These are phyloP conservation scores for Poecilia wingei DNA, from an alignment of 2,797 vertebrate genomes.

Conservation along the genomic window DNA sequence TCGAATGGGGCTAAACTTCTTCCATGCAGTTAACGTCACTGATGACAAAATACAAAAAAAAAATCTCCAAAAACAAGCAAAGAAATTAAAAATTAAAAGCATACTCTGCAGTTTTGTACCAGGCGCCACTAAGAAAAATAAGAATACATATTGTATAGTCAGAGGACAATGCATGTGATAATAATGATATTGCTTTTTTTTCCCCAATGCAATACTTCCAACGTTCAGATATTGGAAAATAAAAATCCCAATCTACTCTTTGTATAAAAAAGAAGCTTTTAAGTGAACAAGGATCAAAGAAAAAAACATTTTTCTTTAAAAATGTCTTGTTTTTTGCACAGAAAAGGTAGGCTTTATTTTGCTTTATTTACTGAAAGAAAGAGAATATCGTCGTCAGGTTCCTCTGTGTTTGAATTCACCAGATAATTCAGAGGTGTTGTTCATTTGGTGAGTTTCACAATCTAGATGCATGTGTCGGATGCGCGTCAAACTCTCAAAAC, in stretches of 20 bases:
- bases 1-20: slow-evolving; percentile 86
- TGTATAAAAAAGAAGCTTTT: slow-evolving; percentile 92
- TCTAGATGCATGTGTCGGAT: too few species aligned
- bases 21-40: slow-evolving; percentile 92
- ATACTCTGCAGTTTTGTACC: slow-evolving; percentile 89
- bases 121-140: slow-evolving; percentile 83
- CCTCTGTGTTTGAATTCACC: too few species aligned
- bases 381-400: too few species aligned
- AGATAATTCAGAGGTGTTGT: too few species aligned
- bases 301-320: slow-evolving; percentile 35
- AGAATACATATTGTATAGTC: slow-evolving; percentile 90
- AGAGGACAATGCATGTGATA: slow-evolving; percentile 82
- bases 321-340: slow-evolving; percentile 79
- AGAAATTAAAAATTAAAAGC: slow-evolving; percentile 83
- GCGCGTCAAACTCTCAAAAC: too few species aligned
- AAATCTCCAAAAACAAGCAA: neutral
- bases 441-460: too few species aligned
- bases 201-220: slow-evolving; percentile 90
- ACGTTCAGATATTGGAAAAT: slow-evolving; percentile 95
- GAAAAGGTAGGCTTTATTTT: slow-evolving; percentile 79
- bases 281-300: slow-evolving; percentile 91
- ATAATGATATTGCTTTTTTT: slow-evolving; percentile 81
- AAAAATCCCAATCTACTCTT: slow-evolving; percentile 89
- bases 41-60: slow-evolving; percentile 82
- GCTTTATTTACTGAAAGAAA: too few species aligned